Evolutionary conservation across 2,797 vertebrate species (phyloP).

Genomic region (Lagodon rhomboides): DNA sequence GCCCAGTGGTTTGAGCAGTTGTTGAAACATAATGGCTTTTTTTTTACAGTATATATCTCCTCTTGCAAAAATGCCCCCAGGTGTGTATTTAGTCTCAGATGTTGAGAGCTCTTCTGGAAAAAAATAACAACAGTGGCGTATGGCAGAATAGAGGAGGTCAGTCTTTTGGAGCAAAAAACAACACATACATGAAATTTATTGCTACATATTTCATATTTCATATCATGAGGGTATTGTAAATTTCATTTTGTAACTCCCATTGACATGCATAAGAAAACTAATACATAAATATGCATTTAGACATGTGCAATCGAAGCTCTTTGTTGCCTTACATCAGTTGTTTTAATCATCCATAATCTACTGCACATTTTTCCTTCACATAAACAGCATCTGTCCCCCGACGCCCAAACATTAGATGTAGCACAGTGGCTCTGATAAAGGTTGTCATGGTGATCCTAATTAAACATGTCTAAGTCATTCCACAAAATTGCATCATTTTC

Average conservation of each 20-base stretch:
- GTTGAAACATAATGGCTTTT: constrained; percentile 23
- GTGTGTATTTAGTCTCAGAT: constrained; percentile 11
- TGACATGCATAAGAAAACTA: not conserved
- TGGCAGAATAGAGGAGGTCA: not conserved
- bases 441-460: constrained; percentile 47
- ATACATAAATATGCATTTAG: not conserved
- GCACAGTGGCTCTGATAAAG: constrained; percentile 23
- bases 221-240: not conserved
- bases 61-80: constrained; percentile 12
- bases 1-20: constrained; percentile 11
- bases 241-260: not conserved
- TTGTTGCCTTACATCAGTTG: not conserved
- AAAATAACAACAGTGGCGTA: not conserved
- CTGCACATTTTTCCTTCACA: constrained; percentile 7
- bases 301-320: not conserved
- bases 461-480: constrained; percentile 52
- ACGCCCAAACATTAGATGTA: constrained; percentile 9
- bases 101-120: not conserved
- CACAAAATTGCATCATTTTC: constrained; percentile 39
- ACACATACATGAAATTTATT: not conserved
- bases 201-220: not conserved
- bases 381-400: constrained; percentile 10
- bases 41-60: constrained; percentile 8
- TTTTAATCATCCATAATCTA: constrained; percentile 26
- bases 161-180: not conserved